Conservation (phyloP, 2,797 vertebrate species). For the Arrhamphus sclerolepis region DNA sequence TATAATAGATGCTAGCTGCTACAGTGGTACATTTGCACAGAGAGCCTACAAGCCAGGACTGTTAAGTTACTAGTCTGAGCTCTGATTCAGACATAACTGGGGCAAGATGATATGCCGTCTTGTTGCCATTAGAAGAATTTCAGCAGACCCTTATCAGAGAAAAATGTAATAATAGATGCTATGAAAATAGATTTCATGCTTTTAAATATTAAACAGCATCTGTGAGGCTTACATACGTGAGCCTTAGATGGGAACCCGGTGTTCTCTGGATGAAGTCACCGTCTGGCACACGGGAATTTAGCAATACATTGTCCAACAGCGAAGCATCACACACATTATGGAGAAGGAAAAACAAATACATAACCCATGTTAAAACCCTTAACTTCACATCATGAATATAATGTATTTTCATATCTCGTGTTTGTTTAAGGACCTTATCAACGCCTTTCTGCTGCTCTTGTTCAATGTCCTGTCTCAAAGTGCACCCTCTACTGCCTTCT, state of each 20-base stretch:
- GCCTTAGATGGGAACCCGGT: slow-evolving; percentile 25
- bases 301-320: slow-evolving; percentile 44
- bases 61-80: slow-evolving; percentile 47
- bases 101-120: slow-evolving; percentile 48
- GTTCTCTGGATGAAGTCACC: slow-evolving; percentile 32
- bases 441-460: slow-evolving; percentile 38
- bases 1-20: slow-evolving; percentile 31
- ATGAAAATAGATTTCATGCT: slow-evolving; percentile 8
- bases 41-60: slow-evolving; percentile 35
- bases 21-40: slow-evolving; percentile 49
- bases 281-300: slow-evolving; percentile 36
- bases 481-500: slow-evolving; percentile 9
- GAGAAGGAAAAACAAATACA: slow-evolving; percentile 25
- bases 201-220: slow-evolving; percentile 15
- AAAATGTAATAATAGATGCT: slow-evolving; percentile 18
- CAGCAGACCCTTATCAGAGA: slow-evolving; percentile 15
- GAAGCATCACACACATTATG: slow-evolving; percentile 22
- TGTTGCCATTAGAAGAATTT: slow-evolving; percentile 43
- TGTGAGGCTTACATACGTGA: slow-evolving; percentile 19
- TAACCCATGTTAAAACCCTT: slow-evolving; percentile 27
- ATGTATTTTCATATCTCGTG: background rate
- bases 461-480: slow-evolving; percentile 35
- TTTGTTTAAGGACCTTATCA: slow-evolving; percentile 25
- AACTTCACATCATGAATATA: slow-evolving; percentile 32
- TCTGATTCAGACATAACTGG: slow-evolving; percentile 52